These are phyloP conservation scores for Pteronotus mesoamericanus DNA, from an alignment of 2,797 vertebrate species.

Conservation along the genomic window DNA sequence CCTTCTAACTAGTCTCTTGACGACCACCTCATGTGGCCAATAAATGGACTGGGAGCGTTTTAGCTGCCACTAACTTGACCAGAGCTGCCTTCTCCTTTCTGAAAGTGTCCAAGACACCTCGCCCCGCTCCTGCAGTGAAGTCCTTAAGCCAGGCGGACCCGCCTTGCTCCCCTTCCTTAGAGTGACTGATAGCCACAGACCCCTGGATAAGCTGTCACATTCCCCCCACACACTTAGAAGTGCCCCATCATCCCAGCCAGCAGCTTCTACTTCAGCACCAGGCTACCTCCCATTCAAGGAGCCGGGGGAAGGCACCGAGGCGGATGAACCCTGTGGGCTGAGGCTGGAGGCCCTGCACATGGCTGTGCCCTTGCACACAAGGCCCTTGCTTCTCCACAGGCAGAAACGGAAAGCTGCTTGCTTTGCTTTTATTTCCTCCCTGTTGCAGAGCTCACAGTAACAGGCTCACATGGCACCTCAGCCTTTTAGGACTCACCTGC, in stretches of 20 bases:
- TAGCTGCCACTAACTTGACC: constrained; percentile 89
- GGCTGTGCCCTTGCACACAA: background rate
- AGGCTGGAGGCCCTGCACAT: background rate
- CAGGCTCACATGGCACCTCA: background rate
- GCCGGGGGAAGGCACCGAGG: background rate
- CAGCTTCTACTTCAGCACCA: background rate
- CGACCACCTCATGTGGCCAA: constrained; percentile 94
- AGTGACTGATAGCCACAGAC: background rate
- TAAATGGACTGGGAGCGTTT: constrained; percentile 93
- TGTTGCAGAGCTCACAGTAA: background rate
- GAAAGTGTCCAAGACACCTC: background rate
- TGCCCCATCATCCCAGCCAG: background rate
- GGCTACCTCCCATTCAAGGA: background rate
- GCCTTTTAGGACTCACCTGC: accelerated
- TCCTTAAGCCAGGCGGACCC: background rate
- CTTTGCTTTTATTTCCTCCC: background rate
- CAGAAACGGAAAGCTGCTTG: background rate
- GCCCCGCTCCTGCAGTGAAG: background rate
- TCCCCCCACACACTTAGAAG: background rate
- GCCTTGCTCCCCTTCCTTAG: background rate
- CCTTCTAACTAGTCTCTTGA: constrained; percentile 87
- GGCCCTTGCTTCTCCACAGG: background rate
- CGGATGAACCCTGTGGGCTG: background rate
- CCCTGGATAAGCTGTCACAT: too few relatives aligned
- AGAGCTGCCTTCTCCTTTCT: background rate